Conservation (phyloP, 2,113 vertebrate genomes). For the Oncorhynchus mykiss region DNA sequence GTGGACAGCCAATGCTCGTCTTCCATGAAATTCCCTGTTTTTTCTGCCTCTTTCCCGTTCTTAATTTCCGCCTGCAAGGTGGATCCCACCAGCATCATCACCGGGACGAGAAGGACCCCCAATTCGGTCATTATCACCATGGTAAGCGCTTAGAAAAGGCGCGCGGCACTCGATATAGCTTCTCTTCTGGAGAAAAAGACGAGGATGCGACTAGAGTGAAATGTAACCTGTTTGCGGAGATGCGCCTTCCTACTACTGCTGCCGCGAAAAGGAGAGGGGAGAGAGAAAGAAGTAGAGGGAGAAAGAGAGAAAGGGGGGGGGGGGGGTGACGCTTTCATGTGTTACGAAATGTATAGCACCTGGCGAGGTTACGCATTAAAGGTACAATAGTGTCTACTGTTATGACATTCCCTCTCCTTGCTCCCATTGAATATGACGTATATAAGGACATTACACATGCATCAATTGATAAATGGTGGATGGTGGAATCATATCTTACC, state of each 20-base stretch:
- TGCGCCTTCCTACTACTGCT: conserved; percentile 48
- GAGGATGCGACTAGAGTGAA: conserved; percentile 72
- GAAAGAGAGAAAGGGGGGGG: conserved; percentile 6
- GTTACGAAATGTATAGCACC: too few species aligned
- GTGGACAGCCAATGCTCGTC: conserved; percentile 98
- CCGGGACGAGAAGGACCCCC: conserved; percentile 70
- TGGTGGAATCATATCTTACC: too few species aligned
- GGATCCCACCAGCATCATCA: conserved; percentile 73
- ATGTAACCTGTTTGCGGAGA: conserved; percentile 80
- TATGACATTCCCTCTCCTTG: too few species aligned
- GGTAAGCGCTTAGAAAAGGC: conserved; percentile 46
- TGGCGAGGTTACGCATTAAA: too few species aligned
- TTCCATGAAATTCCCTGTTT: conserved; percentile 93
- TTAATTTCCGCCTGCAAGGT: conserved; percentile 73
- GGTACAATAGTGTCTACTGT: too few species aligned
- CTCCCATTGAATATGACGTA: too few species aligned
- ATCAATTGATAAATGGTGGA: too few species aligned
- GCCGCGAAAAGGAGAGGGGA: too few species aligned
- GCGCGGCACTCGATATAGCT: conserved; percentile 28
- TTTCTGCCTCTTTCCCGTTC: conserved; percentile 80
- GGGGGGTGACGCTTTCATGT: too few species aligned
- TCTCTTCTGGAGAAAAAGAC: conserved; percentile 50
- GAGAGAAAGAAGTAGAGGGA: too few species aligned
- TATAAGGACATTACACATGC: too few species aligned
- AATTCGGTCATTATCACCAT: conserved; percentile 71